Evolutionary conservation across 2,888 invertebrate species (phyloP).

Genomic region (Laspeyria flexula): DNA sequence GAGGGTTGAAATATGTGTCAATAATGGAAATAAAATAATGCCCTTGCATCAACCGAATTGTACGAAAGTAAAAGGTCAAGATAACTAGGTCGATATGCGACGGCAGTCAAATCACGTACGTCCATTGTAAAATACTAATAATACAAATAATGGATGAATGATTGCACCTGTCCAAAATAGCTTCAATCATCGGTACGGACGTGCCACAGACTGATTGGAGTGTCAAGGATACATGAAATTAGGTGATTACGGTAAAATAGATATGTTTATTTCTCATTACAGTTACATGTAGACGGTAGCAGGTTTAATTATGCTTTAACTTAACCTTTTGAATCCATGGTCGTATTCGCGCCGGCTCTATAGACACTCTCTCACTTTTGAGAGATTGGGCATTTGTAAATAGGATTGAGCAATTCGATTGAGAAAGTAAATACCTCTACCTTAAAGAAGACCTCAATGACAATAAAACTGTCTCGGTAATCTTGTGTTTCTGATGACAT

Average conservation of each 20-base stretch:
- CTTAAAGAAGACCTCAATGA: no score
- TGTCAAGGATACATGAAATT: conserved; percentile 66
- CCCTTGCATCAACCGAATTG: conserved; percentile 54
- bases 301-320: background rate
- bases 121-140: conserved; percentile 57
- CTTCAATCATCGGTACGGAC: conserved; percentile 57
- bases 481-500: no score
- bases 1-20: conserved; percentile 40
- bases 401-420: no score
- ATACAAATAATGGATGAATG: conserved; percentile 57
- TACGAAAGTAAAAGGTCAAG: conserved; percentile 60
- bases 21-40: conserved; percentile 41
- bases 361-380: no score
- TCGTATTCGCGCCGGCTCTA: no score
- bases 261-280: background rate
- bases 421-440: no score
- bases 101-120: conserved; percentile 64
- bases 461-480: no score
- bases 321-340: no score
- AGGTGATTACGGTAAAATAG: conserved; percentile 32
- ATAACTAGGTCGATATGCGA: conserved; percentile 60
- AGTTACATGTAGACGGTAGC: background rate
- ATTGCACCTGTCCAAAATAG: conserved; percentile 63
- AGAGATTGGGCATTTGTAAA: no score
- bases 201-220: conserved; percentile 53